A percentile compares a stretch with the other conserved stretches of the same genome.
Conservation (phyloP, 37 sponge, comb jelly and placozoan species). For the Bolinopsis microptera region DNA sequence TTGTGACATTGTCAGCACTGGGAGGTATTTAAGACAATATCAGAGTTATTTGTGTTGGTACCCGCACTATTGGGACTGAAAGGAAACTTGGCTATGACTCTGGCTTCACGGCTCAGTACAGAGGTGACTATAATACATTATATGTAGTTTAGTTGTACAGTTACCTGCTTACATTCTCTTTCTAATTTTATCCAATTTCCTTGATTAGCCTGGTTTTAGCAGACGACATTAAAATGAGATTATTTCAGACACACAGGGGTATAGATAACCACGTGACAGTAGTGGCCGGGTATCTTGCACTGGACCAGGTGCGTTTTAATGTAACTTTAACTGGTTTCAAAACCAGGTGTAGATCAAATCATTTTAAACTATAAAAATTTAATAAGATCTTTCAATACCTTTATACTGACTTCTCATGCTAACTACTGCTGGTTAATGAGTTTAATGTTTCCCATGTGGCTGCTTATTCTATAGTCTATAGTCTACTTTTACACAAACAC, state of each 20-base stretch:
- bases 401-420: too few species aligned
- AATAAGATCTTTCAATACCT: too few species aligned
- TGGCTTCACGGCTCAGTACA: constrained; percentile 93
- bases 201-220: neutral
- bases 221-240: neutral
- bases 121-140: constrained; percentile 74
- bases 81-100: constrained; percentile 98
- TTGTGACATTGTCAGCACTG: constrained; percentile 38
- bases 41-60: constrained; percentile 90
- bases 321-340: neutral
- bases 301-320: constrained; percentile 19
- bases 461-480: too few species aligned
- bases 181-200: neutral
- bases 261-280: neutral
- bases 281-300: constrained; percentile 17
- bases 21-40: constrained; percentile 73
- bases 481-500: too few species aligned
- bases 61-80: constrained; percentile 95
- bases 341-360: neutral
- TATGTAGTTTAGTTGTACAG: too few species aligned
- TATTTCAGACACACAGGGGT: constrained; percentile 33
- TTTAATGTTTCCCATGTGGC: too few species aligned
- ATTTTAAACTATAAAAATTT: too few species aligned
- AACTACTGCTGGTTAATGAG: too few species aligned
- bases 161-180: neutral